A percentile compares a stretch with the other conserved stretches of the same genome.
Conservation (phyloP, 1,140 invertebrate genomes). For the Globodera ellingtonae region DNA sequence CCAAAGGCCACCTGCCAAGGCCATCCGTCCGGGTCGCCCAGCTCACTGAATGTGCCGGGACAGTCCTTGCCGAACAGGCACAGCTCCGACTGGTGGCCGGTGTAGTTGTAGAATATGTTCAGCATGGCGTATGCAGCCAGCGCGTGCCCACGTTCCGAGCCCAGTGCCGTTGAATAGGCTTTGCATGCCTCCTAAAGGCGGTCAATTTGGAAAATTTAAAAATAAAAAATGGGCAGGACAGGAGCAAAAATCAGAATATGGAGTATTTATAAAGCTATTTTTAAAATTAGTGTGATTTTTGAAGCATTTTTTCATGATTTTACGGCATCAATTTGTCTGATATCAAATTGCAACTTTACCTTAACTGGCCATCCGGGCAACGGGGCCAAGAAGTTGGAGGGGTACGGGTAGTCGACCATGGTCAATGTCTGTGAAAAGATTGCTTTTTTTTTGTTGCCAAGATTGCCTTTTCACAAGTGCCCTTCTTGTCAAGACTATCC, state of each 20-base stretch:
- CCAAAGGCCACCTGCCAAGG: constrained; percentile 48
- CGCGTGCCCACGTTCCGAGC: constrained; percentile 35
- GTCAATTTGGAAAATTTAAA: constrained; percentile 7
- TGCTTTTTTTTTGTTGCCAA: background rate
- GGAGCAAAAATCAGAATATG: too few species aligned
- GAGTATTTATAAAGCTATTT: too few species aligned
- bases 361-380: constrained; percentile 72
- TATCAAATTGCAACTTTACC: constrained; percentile 65
- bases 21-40: constrained; percentile 51
- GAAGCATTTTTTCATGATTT: too few species aligned
- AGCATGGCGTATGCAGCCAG: constrained; percentile 42
- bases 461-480: constrained; percentile 1
- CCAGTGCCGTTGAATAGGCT: constrained; percentile 16
- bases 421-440: constrained; percentile 62
- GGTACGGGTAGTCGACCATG: constrained; percentile 70
- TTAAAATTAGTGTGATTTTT: too few species aligned
- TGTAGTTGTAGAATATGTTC: constrained; percentile 47
- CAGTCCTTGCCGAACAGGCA: constrained; percentile 25
- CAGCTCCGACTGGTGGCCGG: constrained; percentile 22
- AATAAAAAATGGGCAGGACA: background rate
- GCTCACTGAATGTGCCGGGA: constrained; percentile 28
- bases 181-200: constrained; percentile 43
- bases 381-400: constrained; percentile 67
- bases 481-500: background rate
- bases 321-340: too few species aligned